phyloP scores from a whole-genome alignment of 2,888 invertebrate species.

The Dynastes maya region DNA sequence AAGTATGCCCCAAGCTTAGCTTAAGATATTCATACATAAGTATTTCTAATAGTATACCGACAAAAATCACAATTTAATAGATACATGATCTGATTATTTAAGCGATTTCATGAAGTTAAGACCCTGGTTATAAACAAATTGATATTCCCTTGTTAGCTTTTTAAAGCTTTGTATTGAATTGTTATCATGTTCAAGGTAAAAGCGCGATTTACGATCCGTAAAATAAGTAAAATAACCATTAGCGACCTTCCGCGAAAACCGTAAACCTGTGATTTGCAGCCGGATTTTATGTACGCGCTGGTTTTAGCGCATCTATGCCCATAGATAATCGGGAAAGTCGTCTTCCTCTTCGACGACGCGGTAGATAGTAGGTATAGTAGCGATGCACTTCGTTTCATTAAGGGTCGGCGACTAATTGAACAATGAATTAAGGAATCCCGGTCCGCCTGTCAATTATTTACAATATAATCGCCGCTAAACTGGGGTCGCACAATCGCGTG shows the following conservation, averaged over 20 bases:
- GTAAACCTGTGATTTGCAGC: background rate
- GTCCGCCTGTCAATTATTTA: slow-evolving; percentile 65
- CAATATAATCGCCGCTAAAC: slow-evolving; percentile 67
- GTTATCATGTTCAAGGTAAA: slow-evolving; percentile 8
- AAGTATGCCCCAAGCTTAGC: too few species aligned
- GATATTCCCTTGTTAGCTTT: background rate
- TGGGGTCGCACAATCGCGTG: slow-evolving; percentile 63
- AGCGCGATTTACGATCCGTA: background rate
- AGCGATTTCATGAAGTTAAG: too few species aligned
- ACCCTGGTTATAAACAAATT: too few species aligned
- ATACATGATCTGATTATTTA: too few species aligned
- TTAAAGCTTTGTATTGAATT: background rate
- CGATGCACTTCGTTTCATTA: slow-evolving; percentile 4
- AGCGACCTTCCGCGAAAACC: slow-evolving; percentile 20
- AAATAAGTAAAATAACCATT: slow-evolving; percentile 13
- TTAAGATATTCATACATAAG: too few species aligned
- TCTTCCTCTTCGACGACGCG: background rate
- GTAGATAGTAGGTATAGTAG: background rate
- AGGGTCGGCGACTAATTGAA: slow-evolving; percentile 34
- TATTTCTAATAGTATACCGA: too few species aligned
- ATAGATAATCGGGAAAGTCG: slow-evolving; percentile 11
- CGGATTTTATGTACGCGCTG: slow-evolving; percentile 5
- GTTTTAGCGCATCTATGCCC: slow-evolving; percentile 15
- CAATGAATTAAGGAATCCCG: slow-evolving; percentile 45
- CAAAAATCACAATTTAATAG: too few species aligned